Base-by-base conservation (phyloP, 2,888 invertebrate genomes). In the Caenorhabditis imperialis region DNA sequence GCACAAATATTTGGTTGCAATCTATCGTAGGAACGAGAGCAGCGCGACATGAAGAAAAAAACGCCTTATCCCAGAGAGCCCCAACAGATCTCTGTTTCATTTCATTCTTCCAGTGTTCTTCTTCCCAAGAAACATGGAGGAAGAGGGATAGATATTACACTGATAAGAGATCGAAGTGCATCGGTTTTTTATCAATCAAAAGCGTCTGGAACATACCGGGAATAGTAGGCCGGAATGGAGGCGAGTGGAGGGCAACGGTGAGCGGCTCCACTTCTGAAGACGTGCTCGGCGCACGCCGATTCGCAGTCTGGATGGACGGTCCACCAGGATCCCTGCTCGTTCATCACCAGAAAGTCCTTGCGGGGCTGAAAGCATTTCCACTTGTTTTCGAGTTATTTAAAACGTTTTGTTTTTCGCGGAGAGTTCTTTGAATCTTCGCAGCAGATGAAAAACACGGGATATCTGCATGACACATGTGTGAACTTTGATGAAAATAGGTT, bases 311-410 rank as follows among this genome's bases (percentile, higher is more conserved):
- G 81, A 57, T 81, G 81, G 23, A 81, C 81, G 10, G 79, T 79
- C 81, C 81, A 81, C 81, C 81, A 81, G 0, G 78, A 78, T 8
- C 81, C 81, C 14, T 79, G 77, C 61, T 81, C 81, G 40, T 79
- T 81, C 78, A 81, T 81, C 38, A 81, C 78, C 20, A 81, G 77
- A 45, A 79, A 79, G 47, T 81, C 79, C 42, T 81, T 81, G 10
- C 81, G 60, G 5, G 81, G 81, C 81, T 81, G 71, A 75, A 81
- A 79, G 5, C 27, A 7, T 22, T n/a, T n/a, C n/a, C n/a, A n/a
- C n/a, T n/a, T n/a, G n/a, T n/a, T n/a, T n/a, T n/a, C n/a, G n/a
- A n/a, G n/a, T n/a, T n/a, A n/a, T n/a, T n/a, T n/a, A n/a, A n/a
- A n/a, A n/a, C n/a, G n/a, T n/a, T n/a, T n/a, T n/a, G n/a, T n/a